phyloP scores from a whole-genome alignment of 2,797 vertebrate species.

The Micromesistius poutassou region DNA sequence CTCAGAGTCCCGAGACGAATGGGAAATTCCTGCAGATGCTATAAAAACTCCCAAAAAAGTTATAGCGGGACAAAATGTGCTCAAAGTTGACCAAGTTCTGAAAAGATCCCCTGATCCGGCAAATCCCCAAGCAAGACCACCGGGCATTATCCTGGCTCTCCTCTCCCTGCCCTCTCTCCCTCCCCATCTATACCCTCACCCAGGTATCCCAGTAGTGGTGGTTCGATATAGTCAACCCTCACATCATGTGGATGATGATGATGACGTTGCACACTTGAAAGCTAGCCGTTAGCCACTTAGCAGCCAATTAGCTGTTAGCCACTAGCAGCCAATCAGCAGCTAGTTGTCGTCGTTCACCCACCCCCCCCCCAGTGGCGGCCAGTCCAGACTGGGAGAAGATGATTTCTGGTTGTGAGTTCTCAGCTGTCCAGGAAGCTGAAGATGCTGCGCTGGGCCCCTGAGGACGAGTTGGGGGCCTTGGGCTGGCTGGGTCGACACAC shows the following conservation, averaged over 20 bases:
- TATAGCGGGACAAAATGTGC: neutral
- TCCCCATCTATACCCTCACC: neutral
- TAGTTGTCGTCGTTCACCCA: too few relatives aligned
- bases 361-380: neutral
- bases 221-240: neutral
- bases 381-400: neutral
- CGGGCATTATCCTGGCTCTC: too few relatives aligned
- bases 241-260: neutral
- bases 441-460: conserved; percentile 67
- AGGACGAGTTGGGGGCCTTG: conserved; percentile 6
- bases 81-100: neutral
- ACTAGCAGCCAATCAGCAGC: neutral
- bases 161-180: neutral
- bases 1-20: neutral
- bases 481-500: conserved; percentile 43
- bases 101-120: neutral
- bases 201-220: neutral
- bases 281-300: neutral
- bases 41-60: neutral
- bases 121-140: neutral
- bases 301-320: neutral
- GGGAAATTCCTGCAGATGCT: neutral
- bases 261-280: neutral
- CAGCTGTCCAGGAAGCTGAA: conserved; percentile 75
- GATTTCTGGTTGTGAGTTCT: conserved; percentile 15